Base-by-base conservation (phyloP, 2,888 invertebrate genomes). In the Cyrtodaria siliqua region DNA sequence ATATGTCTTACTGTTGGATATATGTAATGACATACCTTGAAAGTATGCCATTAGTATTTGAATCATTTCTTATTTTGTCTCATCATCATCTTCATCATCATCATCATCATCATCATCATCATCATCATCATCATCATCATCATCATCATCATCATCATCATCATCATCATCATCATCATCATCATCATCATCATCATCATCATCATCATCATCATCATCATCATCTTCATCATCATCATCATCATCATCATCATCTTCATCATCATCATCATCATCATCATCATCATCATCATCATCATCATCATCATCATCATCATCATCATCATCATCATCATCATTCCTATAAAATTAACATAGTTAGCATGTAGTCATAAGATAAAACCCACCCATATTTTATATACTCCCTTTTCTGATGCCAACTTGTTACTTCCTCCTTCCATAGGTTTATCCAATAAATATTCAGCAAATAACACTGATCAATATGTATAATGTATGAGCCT, bases 81-180 rank as follows among this genome's bases (percentile, higher is more conserved):
- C 40, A 40, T 40, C 40, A 40, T 40, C 40, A 40, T 40, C 55
- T 12, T 55, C 23, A 55, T 23, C 55, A 55, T 55, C 59, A 59
- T 59, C 59, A 59, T 59, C 59, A 59, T 59, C 59, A 59, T 59
- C 59, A 59, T 59, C 59, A 59, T 59, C 59, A 59, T 59, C 59
- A 59, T 59, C 59, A 59, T 59, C 59, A 59, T 59, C 59, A 59
- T 59, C 59, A 59, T 59, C 59, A 59, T 40, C 59, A 59, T 40
- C 59, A 59, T 40, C 59, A 59, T 40, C 59, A 59, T 40, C 59
- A 59, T 40, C 59, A 59, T 40, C 59, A 60, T 47, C 47, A 60
- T 47, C 44, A 60, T 14, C 24, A 55, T 47, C 44, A 60, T 47
- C 44, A 60, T 47, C 44, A 60, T 47, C 44, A 60, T 47, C 47